Conservation (phyloP, 2,797 vertebrate species). For the Parambassis ranga region DNA sequence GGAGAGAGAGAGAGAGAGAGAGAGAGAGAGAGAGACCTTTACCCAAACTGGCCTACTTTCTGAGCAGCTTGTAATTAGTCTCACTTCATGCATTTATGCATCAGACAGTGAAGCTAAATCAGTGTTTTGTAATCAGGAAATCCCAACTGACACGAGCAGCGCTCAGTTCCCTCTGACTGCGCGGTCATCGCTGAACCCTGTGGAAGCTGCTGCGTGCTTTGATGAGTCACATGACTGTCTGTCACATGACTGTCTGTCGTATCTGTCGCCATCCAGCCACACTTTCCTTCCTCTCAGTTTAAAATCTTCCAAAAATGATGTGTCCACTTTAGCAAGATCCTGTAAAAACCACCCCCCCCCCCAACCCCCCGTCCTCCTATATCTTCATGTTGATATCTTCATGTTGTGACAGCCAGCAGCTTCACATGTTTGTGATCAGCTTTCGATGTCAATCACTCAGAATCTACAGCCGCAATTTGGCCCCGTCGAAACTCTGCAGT, state of each 20-base stretch:
- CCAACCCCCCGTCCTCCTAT: no score
- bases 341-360: no score
- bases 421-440: no score
- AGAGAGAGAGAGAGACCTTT: constrained; percentile 28
- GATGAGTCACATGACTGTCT: not conserved
- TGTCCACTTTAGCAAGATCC: no score
- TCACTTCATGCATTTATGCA: constrained; percentile 57
- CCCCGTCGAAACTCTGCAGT: not conserved
- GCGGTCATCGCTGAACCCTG: not conserved
- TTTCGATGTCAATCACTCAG: not conserved
- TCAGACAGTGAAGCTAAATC: constrained; percentile 35
- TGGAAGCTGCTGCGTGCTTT: not conserved
- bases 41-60: constrained; percentile 47
- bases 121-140: constrained; percentile 50
- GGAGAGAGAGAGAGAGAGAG: not conserved
- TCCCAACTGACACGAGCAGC: constrained; percentile 12
- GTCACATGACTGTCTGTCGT: no score
- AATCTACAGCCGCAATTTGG: constrained; percentile 25
- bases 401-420: no score
- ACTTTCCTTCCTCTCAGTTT: no score
- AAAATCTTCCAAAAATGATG: no score
- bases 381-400: no score
- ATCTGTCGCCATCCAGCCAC: no score
- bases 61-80: constrained; percentile 41
- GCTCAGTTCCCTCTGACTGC: not conserved